Conservation (phyloP, 2,797 vertebrate genomes). For the Pygocentrus nattereri region DNA sequence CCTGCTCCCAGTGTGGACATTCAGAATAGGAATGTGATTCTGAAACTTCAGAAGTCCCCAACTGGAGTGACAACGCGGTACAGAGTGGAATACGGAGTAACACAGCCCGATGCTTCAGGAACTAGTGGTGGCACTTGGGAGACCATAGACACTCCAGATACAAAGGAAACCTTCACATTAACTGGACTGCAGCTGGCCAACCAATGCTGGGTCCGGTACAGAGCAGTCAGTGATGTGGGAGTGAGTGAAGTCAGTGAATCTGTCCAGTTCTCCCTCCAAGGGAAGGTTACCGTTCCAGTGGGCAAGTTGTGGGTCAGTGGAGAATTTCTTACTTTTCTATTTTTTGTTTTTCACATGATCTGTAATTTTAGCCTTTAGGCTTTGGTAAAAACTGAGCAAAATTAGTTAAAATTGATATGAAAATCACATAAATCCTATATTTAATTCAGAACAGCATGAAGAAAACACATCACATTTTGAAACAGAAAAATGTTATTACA, state of each 20-base stretch:
- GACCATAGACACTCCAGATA: constrained; percentile 22
- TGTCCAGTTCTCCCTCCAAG: not conserved
- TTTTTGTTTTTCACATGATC: too few species aligned
- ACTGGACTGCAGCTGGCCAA: not conserved
- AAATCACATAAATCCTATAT: too few species aligned
- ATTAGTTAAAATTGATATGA: too few species aligned
- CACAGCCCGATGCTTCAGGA: not conserved
- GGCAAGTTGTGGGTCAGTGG: not conserved
- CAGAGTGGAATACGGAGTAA: constrained; percentile 37
- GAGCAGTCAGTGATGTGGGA: constrained; percentile 17
- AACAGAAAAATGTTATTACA: too few species aligned
- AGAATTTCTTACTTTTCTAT: not conserved
- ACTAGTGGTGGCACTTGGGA: not conserved
- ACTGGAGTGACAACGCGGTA: constrained; percentile 13
- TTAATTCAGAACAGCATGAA: too few species aligned
- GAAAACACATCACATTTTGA: too few species aligned
- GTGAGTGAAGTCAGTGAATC: constrained; percentile 38
- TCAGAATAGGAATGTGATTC: not conserved
- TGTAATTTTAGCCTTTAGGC: too few species aligned
- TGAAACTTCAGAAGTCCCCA: constrained; percentile 33
- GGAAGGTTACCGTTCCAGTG: not conserved
- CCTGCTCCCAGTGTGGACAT: not conserved
- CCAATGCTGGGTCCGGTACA: constrained; percentile 23
- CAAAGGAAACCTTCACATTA: not conserved
- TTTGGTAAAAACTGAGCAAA: too few species aligned